phyloP scores from a whole-genome alignment of 2,113 vertebrate species.

The Notothenia coriiceps region DNA sequence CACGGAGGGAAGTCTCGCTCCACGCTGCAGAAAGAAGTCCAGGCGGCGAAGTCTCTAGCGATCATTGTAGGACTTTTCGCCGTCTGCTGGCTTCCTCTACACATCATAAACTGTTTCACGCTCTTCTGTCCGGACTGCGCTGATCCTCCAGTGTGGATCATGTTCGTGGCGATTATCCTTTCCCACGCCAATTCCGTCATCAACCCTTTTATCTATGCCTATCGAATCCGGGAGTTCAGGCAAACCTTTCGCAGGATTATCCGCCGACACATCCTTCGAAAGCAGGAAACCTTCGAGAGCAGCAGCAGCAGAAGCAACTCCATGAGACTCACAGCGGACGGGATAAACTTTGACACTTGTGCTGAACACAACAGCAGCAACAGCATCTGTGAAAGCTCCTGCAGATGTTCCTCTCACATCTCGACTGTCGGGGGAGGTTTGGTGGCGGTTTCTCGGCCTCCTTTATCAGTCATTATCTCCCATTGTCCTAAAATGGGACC shows the following conservation, averaged over 20 bases:
- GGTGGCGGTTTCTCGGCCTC: constrained; percentile 39
- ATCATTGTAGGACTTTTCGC: constrained; percentile 97
- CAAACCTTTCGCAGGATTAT: constrained; percentile 93
- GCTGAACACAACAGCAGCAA: constrained; percentile 77
- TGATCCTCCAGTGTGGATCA: constrained; percentile 84
- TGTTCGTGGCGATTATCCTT: constrained; percentile 93
- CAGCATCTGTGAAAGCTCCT: constrained; percentile 64
- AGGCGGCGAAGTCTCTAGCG: constrained; percentile 95
- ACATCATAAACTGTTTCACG: constrained; percentile 96
- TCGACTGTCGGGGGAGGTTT: constrained; percentile 50
- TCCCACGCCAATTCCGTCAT: constrained; percentile 95
- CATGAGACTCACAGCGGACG: constrained; percentile 80
- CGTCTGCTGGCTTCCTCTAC: constrained; percentile 94
- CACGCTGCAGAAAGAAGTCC: constrained; percentile 93
- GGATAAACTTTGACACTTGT: constrained; percentile 76
- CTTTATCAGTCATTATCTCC: constrained; percentile 78
- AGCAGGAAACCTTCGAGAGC: constrained; percentile 74
- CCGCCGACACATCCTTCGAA: constrained; percentile 86
- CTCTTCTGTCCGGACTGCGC: constrained; percentile 87
- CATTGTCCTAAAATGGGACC: constrained; percentile 78
- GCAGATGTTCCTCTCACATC: constrained; percentile 15
- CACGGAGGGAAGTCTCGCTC: constrained; percentile 89
- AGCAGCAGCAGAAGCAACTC: constrained; percentile 78
- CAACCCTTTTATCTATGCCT: constrained; percentile 97
- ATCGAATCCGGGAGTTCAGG: constrained; percentile 94